phyloP scores from a whole-genome alignment of 2,113 vertebrate species.

The Menura novaehollandiae region DNA sequence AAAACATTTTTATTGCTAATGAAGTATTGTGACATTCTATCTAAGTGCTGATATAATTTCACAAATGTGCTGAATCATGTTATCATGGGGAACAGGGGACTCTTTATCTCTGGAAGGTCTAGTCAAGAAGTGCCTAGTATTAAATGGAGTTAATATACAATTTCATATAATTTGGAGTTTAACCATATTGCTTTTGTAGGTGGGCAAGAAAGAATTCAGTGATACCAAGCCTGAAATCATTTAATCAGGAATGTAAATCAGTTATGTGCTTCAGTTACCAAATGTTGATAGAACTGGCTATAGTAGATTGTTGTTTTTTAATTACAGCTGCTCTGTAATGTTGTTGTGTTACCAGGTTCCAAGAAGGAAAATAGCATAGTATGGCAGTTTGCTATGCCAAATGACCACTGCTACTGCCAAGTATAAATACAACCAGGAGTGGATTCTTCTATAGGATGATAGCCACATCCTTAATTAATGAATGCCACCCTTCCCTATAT shows the following conservation, averaged over 20 bases:
- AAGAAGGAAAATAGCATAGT: constrained; percentile 22
- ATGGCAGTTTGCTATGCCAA: constrained; percentile 17
- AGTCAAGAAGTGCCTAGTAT: constrained; percentile 14
- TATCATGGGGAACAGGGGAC: background rate
- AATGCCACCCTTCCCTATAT: constrained; percentile 48
- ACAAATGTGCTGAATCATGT: background rate
- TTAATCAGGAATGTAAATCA: constrained; percentile 69
- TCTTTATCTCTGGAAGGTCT: background rate
- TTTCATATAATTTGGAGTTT: constrained; percentile 46
- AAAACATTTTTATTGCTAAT: background rate
- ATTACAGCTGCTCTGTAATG: constrained; percentile 54
- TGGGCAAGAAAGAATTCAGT: constrained; percentile 9
- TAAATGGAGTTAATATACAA: constrained; percentile 36
- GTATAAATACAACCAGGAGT: background rate
- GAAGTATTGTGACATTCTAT: background rate
- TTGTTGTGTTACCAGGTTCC: constrained; percentile 37
- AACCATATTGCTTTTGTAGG: background rate
- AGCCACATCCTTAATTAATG: constrained; percentile 32
- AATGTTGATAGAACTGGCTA: constrained; percentile 44
- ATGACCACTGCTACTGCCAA: constrained; percentile 36
- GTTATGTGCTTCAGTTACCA: constrained; percentile 64
- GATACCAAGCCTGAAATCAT: constrained; percentile 67
- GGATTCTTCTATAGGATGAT: background rate
- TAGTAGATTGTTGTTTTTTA: constrained; percentile 51
- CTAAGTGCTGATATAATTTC: background rate